Evolutionary conservation across 2,888 invertebrate species (phyloP).

Genomic region (Schrankia costaestrigalis): DNA sequence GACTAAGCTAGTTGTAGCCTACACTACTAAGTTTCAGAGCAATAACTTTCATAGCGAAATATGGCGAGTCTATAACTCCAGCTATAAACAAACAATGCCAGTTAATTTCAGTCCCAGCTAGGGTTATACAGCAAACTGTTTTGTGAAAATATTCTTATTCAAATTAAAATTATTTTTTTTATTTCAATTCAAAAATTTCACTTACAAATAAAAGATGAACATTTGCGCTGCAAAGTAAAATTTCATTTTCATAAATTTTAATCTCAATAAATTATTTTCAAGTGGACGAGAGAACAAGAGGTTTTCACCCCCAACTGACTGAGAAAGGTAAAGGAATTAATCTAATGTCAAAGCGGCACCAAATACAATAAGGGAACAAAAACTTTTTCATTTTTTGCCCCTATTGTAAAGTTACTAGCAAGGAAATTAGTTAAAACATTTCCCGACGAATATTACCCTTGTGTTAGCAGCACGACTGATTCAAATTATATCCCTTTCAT

Average conservation of each 20-base stretch:
- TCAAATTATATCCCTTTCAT: no score
- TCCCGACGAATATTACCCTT: constrained; percentile 19
- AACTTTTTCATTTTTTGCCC: constrained; percentile 42
- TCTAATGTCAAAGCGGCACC: constrained; percentile 46
- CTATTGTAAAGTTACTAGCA: constrained; percentile 16
- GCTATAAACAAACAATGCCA: constrained; percentile 1
- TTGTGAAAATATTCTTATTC: constrained; percentile 22
- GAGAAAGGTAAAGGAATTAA: constrained; percentile 49
- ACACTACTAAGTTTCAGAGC: constrained; percentile 13
- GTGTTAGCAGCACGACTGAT: no score
- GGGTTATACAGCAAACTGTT: no score
- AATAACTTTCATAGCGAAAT: constrained; percentile 14
- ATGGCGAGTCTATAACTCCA: constrained; percentile 2
- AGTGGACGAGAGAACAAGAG: constrained; percentile 41
- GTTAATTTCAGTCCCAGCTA: no score
- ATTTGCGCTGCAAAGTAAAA: constrained; percentile 39
- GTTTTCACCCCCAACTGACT: constrained; percentile 31
- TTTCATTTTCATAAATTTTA: constrained; percentile 51
- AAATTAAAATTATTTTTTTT: constrained; percentile 9
- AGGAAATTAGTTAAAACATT: constrained; percentile 21
- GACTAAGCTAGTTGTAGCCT: constrained; percentile 19
- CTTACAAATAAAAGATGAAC: constrained; percentile 31
- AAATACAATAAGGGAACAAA: constrained; percentile 42
- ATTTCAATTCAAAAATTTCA: constrained; percentile 19
- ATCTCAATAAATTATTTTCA: constrained; percentile 52